Evolutionary conservation across 2,113 vertebrate genomes (phyloP).

Genomic region (Scophthalmus maximus): DNA sequence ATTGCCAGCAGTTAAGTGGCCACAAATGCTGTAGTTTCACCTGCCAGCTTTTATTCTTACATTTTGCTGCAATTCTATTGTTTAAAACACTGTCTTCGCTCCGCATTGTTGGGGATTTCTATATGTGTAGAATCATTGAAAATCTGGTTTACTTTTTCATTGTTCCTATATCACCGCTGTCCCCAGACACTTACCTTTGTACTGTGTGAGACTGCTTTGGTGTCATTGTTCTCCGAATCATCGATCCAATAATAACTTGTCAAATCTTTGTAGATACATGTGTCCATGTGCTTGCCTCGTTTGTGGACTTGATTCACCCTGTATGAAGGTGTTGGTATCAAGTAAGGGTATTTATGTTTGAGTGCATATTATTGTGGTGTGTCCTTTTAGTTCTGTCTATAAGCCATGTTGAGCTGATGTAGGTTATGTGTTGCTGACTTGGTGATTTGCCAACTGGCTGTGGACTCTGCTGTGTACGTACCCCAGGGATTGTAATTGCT

Average conservation of each 20-base stretch:
- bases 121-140: no score
- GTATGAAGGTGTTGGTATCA: background rate
- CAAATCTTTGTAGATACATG: background rate
- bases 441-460: constrained; percentile 57
- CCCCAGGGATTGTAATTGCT: constrained; percentile 59
- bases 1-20: background rate
- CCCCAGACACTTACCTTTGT: no score
- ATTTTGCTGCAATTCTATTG: background rate
- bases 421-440: constrained; percentile 32
- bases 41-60: no score
- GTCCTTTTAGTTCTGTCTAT: constrained; percentile 7
- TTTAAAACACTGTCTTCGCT: background rate
- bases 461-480: constrained; percentile 11
- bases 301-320: background rate
- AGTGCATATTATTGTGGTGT: background rate
- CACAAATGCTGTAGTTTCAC: background rate
- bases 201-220: no score
- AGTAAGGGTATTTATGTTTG: background rate
- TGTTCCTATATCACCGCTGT: no score
- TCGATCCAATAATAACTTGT: no score
- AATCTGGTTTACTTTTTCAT: no score
- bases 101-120: no score
- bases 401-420: constrained; percentile 9
- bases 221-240: background rate
- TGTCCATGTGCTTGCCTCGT: background rate